A percentile compares a stretch with the other conserved stretches of the same genome.
Conservation (phyloP, 2,797 vertebrate genomes). For the Microctenopoma steveboyesi region DNA sequence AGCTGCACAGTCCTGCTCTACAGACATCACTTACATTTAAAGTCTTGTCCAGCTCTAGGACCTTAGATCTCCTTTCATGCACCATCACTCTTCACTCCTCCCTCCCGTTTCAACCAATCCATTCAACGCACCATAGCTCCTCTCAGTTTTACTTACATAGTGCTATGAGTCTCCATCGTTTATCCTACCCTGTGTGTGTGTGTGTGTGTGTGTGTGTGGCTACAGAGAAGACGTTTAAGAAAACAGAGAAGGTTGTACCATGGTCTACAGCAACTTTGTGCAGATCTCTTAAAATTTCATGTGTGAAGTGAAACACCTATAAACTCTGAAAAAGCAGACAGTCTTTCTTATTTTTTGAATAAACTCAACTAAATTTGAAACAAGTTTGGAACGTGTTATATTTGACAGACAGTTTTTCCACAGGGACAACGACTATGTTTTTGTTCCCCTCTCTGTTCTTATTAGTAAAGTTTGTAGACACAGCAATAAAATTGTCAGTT, state of each 20-base stretch:
- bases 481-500: too few relatives aligned
- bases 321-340: too few relatives aligned
- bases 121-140: not conserved
- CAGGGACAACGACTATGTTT: too few relatives aligned
- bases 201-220: not conserved
- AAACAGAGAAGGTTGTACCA: not conserved
- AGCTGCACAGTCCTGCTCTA: conserved; percentile 10
- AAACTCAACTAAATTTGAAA: not conserved
- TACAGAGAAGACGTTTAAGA: not conserved
- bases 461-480: too few relatives aligned
- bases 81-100: conserved; percentile 13
- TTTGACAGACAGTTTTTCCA: too few relatives aligned
- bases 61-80: conserved; percentile 45
- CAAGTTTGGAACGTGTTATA: too few relatives aligned
- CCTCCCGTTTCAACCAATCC: conserved; percentile 4
- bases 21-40: conserved; percentile 32
- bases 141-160: conserved; percentile 34
- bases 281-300: not conserved
- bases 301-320: too few relatives aligned
- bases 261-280: not conserved
- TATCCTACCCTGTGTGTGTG: not conserved
- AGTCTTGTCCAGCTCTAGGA: conserved; percentile 29
- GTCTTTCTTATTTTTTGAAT: too few relatives aligned
- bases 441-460: too few relatives aligned
- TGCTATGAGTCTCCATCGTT: conserved; percentile 33